These are phyloP conservation scores for Ostrea edulis DNA, from an alignment of 1,140 invertebrate species.

Conservation along the genomic window DNA sequence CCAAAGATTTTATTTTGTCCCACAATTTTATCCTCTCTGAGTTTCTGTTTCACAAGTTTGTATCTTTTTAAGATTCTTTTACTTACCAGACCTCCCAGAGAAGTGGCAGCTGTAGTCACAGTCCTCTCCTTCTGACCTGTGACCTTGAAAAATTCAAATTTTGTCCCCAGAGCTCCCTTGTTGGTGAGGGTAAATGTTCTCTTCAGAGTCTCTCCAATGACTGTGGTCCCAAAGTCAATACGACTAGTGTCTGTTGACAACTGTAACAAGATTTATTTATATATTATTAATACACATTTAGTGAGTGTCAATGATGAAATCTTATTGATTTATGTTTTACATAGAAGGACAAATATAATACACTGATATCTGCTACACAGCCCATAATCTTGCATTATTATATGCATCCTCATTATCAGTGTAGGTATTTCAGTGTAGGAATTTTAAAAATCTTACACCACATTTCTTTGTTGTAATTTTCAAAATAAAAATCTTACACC, in stretches of 20 bases:
- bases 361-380: not conserved
- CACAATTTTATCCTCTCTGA: not conserved
- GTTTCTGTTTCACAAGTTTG: not conserved
- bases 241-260: slow-evolving; percentile 70
- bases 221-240: slow-evolving; percentile 77
- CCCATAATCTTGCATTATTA: not conserved
- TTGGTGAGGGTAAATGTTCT: slow-evolving; percentile 76
- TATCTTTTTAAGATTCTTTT: not conserved
- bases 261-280: slow-evolving; percentile 62
- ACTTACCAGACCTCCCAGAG: slow-evolving; percentile 73
- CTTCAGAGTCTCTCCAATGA: slow-evolving; percentile 78
- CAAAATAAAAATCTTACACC: not conserved
- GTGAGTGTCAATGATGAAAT: too few species aligned
- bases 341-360: not conserved
- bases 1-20: too few species aligned
- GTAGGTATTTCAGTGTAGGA: not conserved
- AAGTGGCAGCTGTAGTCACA: slow-evolving; percentile 73
- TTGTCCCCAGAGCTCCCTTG: slow-evolving; percentile 78
- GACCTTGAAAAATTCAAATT: slow-evolving; percentile 76
- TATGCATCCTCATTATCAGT: not conserved
- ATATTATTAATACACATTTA: not conserved
- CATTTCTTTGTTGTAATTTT: not conserved
- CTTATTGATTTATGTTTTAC: too few species aligned
- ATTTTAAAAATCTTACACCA: not conserved
- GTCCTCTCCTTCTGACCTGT: slow-evolving; percentile 74